Percentiles rank a stretch among this genome's conserved stretches.
Conservation (phyloP, 2,888 invertebrate genomes). For the Synergus japonicus region DNA sequence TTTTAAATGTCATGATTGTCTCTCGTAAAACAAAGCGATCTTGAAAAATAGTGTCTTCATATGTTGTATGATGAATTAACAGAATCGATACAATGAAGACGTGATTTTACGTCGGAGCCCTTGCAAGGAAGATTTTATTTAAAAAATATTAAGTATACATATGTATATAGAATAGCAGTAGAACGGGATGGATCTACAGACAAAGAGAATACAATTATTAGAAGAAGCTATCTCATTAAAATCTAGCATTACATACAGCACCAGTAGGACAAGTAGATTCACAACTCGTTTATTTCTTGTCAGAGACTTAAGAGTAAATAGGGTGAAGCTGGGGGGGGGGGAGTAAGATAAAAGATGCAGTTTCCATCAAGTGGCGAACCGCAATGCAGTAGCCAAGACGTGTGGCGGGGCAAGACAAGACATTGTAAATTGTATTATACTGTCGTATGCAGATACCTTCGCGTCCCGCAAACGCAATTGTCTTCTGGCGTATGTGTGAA, state of each 20-base stretch:
- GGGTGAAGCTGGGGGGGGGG: slow-evolving; percentile 20
- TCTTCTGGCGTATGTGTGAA: slow-evolving; percentile 59
- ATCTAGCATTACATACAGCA: slow-evolving; percentile 32
- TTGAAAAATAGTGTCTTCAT: slow-evolving; percentile 11
- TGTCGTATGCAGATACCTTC: slow-evolving; percentile 61
- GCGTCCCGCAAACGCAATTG: slow-evolving; percentile 72
- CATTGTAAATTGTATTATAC: slow-evolving; percentile 68
- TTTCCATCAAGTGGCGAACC: slow-evolving; percentile 73
- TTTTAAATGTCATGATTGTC: slow-evolving; percentile 27
- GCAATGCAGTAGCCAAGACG: slow-evolving; percentile 63
- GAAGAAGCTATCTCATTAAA: neutral
- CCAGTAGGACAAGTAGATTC: slow-evolving; percentile 27
- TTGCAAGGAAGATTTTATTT: neutral
- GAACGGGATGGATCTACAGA: no score
- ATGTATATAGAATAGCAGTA: no score
- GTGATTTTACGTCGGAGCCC: neutral
- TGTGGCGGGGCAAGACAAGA: slow-evolving; percentile 51
- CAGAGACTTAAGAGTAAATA: slow-evolving; percentile 39
- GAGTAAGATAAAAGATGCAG: slow-evolving; percentile 59
- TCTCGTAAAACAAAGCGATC: slow-evolving; percentile 25
- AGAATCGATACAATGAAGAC: neutral
- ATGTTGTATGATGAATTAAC: neutral
- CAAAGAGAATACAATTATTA: neutral
- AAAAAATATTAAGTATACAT: no score
- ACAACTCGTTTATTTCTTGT: slow-evolving; percentile 37